Evolutionary conservation across 2,113 vertebrate species (phyloP).

Genomic region (Dasypus novemcinctus): DNA sequence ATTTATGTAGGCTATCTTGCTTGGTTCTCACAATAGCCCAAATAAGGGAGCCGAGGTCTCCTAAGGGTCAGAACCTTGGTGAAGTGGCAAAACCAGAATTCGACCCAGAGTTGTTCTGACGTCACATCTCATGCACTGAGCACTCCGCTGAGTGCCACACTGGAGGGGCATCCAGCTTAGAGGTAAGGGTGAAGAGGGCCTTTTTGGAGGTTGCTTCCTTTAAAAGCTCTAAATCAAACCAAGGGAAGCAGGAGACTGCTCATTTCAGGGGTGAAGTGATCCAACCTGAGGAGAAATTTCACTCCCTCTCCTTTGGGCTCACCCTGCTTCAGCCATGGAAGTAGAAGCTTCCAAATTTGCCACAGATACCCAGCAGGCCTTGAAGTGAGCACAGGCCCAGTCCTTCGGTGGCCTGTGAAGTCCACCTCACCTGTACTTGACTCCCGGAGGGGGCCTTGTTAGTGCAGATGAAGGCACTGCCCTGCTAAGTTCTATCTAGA

Average conservation of each 20-base stretch:
- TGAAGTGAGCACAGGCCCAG: background rate
- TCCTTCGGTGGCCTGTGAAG: background rate
- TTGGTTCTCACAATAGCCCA: background rate
- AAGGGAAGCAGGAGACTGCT: background rate
- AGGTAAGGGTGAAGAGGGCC: background rate
- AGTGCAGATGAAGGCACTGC: background rate
- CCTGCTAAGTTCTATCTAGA: background rate
- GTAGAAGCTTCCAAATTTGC: background rate
- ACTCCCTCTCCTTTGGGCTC: background rate
- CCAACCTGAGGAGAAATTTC: background rate
- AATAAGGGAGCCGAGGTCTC: background rate
- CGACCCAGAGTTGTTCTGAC: background rate
- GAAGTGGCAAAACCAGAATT: background rate
- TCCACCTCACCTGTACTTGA: background rate
- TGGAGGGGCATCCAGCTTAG: background rate
- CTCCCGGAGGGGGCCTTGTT: background rate
- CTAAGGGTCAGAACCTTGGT: background rate
- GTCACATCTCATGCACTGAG: too few species aligned
- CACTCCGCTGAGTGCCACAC: background rate
- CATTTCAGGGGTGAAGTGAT: background rate
- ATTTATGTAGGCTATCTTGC: background rate
- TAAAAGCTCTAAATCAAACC: background rate
- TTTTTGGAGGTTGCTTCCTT: background rate
- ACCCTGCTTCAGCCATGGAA: background rate
- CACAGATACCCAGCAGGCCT: background rate